A percentile compares a stretch with the other conserved stretches of the same genome.
Conservation (phyloP, 2,888 invertebrate species). For the Pollenia labialis region DNA sequence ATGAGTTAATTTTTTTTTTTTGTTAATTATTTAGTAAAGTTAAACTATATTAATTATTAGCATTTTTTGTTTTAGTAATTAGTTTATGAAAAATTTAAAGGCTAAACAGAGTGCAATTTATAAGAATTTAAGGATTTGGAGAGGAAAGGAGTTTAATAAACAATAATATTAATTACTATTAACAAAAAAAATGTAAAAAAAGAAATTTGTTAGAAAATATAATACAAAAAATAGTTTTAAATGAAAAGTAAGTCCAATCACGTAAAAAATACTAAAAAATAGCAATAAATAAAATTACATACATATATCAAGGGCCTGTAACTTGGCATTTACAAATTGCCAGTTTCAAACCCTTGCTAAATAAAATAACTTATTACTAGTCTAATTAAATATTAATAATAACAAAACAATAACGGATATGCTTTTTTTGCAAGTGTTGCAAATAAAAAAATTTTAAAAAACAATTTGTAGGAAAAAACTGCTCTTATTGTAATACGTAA, state of each 20-base stretch:
- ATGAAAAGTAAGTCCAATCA: conserved; percentile 45
- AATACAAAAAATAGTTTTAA: conserved; percentile 47
- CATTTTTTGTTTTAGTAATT: conserved; percentile 50
- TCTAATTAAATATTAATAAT: conserved; percentile 59
- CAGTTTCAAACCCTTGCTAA: background rate
- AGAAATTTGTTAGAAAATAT: conserved; percentile 55
- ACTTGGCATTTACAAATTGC: background rate
- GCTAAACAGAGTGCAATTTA: conserved; percentile 63
- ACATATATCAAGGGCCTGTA: background rate
- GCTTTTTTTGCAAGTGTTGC: conserved; percentile 50
- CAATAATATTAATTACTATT: conserved; percentile 58
- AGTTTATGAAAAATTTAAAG: conserved; percentile 68
- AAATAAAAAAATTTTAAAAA: conserved; percentile 14
- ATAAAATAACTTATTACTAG: conserved; percentile 52
- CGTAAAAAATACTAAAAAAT: conserved; percentile 25
- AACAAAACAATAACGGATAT: conserved; percentile 57
- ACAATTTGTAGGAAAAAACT: conserved; percentile 32
- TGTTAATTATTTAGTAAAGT: conserved; percentile 57
- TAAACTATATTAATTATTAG: conserved; percentile 62
- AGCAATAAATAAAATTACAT: conserved; percentile 54
- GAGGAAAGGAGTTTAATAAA: conserved; percentile 13
- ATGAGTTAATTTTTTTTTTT: conserved; percentile 65
- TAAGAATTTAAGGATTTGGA: conserved; percentile 32
- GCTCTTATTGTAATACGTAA: conserved; percentile 47
- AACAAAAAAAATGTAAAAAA: conserved; percentile 55